Percentiles rank a stretch among this genome's conserved stretches.
These are phyloP conservation scores for Polydrusus tereticollis DNA, from an alignment of 2,888 invertebrate species.

Conservation along the genomic window DNA sequence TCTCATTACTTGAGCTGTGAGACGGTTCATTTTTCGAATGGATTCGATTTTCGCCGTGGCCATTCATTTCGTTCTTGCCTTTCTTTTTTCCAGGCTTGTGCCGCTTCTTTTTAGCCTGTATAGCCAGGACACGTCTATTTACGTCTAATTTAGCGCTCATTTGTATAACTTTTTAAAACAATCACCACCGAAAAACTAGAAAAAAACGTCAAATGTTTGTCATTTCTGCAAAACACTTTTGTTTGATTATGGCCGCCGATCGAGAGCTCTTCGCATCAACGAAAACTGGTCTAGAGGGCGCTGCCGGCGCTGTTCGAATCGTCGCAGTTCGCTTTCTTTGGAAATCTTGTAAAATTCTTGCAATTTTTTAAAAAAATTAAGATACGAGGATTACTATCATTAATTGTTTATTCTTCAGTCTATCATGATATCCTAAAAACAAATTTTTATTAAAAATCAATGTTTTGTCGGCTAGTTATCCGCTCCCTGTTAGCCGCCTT, in stretches of 20 bases:
- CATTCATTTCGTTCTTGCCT: slow-evolving; percentile 73
- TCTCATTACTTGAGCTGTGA: slow-evolving; percentile 87
- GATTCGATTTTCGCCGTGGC: slow-evolving; percentile 68
- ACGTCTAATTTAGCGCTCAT: slow-evolving; percentile 94
- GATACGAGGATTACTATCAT: too few relatives aligned
- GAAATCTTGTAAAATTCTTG: neutral
- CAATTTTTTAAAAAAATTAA: neutral
- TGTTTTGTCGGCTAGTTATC: too few relatives aligned
- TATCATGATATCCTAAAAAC: too few relatives aligned
- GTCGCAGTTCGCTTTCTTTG: slow-evolving; percentile 17
- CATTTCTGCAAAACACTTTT: slow-evolving; percentile 76
- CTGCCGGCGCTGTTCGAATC: slow-evolving; percentile 3
- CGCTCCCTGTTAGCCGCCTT: too few relatives aligned
- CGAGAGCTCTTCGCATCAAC: slow-evolving; percentile 19
- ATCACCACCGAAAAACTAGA: slow-evolving; percentile 58
- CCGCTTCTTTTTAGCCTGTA: slow-evolving; percentile 92
- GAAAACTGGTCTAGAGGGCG: slow-evolving; percentile 13
- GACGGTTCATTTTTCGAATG: slow-evolving; percentile 76
- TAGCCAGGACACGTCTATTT: slow-evolving; percentile 91
- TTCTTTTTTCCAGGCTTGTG: slow-evolving; percentile 90
- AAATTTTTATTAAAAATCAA: too few relatives aligned
- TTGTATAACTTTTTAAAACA: slow-evolving; percentile 58
- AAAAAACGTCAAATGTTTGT: slow-evolving; percentile 69
- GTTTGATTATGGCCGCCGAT: slow-evolving; percentile 78
- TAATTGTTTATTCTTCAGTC: too few relatives aligned